phyloP scores from a whole-genome alignment of 2,797 vertebrate genomes.

The Thunnus albacares region DNA sequence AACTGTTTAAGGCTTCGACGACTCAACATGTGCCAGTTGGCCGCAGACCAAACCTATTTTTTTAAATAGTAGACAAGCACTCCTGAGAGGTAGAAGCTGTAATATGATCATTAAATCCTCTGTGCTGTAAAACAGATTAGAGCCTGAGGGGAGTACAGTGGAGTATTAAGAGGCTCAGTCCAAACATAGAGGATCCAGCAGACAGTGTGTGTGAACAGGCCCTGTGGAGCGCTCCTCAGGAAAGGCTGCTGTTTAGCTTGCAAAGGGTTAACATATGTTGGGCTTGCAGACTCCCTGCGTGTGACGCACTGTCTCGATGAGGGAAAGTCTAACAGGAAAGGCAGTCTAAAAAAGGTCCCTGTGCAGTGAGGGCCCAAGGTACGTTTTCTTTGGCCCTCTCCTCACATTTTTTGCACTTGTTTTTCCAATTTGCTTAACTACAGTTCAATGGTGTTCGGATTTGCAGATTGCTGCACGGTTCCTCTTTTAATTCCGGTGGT shows the following conservation, averaged over 20 bases:
- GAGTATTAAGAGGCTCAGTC: constrained; percentile 69
- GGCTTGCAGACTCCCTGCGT: constrained; percentile 75
- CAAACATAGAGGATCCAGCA: constrained; percentile 69
- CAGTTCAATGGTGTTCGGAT: constrained; percentile 82
- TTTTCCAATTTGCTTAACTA: constrained; percentile 86
- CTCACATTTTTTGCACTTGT: constrained; percentile 86
- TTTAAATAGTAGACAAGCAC: constrained; percentile 55
- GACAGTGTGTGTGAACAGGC: constrained; percentile 70
- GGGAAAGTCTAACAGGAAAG: constrained; percentile 87
- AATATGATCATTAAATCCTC: constrained; percentile 79
- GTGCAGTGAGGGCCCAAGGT: constrained; percentile 81
- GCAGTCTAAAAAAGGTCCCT: constrained; percentile 85
- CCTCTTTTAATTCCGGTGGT: constrained; percentile 75
- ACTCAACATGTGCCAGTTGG: constrained; percentile 59
- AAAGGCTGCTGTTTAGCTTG: constrained; percentile 63
- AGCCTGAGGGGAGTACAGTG: constrained; percentile 67
- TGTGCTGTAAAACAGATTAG: constrained; percentile 82
- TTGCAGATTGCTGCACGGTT: constrained; percentile 76
- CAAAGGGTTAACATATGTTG: constrained; percentile 83
- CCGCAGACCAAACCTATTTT: constrained; percentile 60
- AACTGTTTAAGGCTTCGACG: constrained; percentile 45
- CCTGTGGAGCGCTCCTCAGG: constrained; percentile 62
- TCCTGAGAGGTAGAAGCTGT: constrained; percentile 67
- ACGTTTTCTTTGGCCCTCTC: constrained; percentile 86
- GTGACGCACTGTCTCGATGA: constrained; percentile 88